Percentiles rank a stretch among this genome's conserved stretches.
Evolutionary conservation across 2,113 vertebrate species (phyloP).

Genomic region (Balaenoptera acutorostrata): DNA sequence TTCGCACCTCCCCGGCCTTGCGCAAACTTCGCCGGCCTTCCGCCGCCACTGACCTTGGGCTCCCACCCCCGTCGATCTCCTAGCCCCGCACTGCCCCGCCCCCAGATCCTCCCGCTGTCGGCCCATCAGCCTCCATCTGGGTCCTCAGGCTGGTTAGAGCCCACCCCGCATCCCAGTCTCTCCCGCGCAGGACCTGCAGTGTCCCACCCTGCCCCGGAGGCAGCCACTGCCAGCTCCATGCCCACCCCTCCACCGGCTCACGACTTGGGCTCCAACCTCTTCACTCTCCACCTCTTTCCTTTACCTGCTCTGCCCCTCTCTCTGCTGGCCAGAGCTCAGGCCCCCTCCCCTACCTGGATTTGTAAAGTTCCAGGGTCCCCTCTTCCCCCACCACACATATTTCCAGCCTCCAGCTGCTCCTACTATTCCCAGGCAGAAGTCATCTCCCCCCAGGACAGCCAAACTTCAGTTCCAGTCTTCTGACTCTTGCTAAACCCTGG

Average conservation of each 20-base stretch:
- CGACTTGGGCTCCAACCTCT: not conserved
- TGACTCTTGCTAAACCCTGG: not conserved
- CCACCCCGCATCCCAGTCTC: not conserved
- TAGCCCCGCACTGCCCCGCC: not conserved
- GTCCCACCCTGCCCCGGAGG: not conserved
- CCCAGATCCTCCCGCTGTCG: rapidly evolving
- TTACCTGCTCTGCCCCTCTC: not conserved
- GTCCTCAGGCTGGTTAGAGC: not conserved
- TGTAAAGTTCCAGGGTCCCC: not conserved
- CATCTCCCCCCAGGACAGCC: not conserved
- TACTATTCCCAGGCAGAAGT: not conserved
- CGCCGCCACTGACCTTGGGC: not conserved
- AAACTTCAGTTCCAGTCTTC: not conserved
- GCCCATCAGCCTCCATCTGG: not conserved
- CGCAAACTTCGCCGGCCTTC: not conserved
- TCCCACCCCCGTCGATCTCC: not conserved
- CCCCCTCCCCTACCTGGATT: not conserved
- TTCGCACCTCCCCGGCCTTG: not conserved
- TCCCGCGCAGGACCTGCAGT: not conserved
- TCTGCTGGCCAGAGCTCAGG: not conserved
- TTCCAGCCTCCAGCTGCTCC: not conserved
- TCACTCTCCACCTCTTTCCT: not conserved
- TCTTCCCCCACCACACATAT: rapidly evolving
- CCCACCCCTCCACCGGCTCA: not conserved
- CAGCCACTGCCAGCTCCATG: not conserved